phyloP scores from a whole-genome alignment of 2,888 invertebrate genomes.

The Oscheius onirici region DNA sequence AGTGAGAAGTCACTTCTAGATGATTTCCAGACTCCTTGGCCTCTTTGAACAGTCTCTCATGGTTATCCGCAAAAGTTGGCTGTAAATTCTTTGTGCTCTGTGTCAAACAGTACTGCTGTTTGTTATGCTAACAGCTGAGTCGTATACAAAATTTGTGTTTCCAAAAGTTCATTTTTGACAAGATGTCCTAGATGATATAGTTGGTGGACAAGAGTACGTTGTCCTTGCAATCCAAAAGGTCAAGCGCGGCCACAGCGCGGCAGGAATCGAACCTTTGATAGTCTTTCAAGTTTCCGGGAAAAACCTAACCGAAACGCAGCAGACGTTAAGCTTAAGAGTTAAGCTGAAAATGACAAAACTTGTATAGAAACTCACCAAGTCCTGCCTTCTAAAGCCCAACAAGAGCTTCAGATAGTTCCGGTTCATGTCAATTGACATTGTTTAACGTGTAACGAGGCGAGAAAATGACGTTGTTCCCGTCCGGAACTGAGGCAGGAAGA shows the following conservation, averaged over 20 bases:
- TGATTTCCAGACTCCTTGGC: constrained; percentile 60
- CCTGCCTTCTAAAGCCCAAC: constrained; percentile 64
- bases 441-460: neutral
- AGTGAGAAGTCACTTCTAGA: constrained; percentile 66
- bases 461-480: no score
- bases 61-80: constrained; percentile 62
- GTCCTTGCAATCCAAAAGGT: constrained; percentile 17
- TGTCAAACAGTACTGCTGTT: neutral
- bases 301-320: no score
- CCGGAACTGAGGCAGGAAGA: no score
- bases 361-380: constrained; percentile 60
- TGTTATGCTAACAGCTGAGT: no score
- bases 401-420: constrained; percentile 67
- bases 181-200: neutral
- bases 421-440: constrained; percentile 69
- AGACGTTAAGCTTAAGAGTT: no score
- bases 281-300: no score
- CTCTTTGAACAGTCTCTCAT: constrained; percentile 61
- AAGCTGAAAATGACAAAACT: constrained; percentile 2
- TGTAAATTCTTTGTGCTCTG: constrained; percentile 34
- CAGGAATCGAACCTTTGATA: neutral
- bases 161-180: neutral
- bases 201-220: neutral
- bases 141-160: no score
- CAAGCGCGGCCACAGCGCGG: neutral